phyloP scores from a whole-genome alignment of 1,140 invertebrate genomes.

The Pogonus chalceus region DNA sequence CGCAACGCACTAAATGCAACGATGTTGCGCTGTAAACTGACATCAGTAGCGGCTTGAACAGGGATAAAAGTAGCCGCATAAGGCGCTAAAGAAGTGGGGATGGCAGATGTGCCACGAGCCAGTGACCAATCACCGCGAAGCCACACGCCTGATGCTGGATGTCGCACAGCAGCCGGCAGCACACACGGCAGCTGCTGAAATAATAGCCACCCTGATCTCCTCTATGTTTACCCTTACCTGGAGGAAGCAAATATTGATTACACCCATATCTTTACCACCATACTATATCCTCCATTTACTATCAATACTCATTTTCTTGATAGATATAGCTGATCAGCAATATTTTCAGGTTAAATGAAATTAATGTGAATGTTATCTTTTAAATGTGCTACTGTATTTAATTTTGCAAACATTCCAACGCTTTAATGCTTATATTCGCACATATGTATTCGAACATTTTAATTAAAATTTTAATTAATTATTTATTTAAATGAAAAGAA shows the following conservation, averaged over 20 bases:
- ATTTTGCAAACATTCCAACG: neutral
- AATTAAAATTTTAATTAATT: too few relatives aligned
- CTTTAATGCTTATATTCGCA: too few relatives aligned
- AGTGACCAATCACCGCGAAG: conserved; percentile 22
- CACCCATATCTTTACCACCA: neutral
- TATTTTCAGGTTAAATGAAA: neutral
- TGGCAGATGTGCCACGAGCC: conserved; percentile 29
- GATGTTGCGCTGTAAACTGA: neutral
- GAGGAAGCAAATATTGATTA: neutral
- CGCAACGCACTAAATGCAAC: neutral
- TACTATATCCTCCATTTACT: neutral
- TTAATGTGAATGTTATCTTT: neutral
- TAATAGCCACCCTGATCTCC: conserved; percentile 3
- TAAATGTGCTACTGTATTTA: neutral
- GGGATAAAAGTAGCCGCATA: conserved; percentile 4
- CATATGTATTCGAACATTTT: too few relatives aligned
- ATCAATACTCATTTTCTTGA: neutral
- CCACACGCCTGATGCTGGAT: conserved; percentile 26
- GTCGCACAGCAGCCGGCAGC: conserved; percentile 20
- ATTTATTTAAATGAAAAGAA: too few relatives aligned
- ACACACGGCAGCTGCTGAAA: conserved; percentile 12
- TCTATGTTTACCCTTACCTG: conserved; percentile 4
- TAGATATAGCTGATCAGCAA: neutral
- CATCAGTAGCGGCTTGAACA: neutral
- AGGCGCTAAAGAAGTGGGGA: neutral